phyloP scores from a whole-genome alignment of 1,140 invertebrate species.

The Drosophila bocqueti region DNA sequence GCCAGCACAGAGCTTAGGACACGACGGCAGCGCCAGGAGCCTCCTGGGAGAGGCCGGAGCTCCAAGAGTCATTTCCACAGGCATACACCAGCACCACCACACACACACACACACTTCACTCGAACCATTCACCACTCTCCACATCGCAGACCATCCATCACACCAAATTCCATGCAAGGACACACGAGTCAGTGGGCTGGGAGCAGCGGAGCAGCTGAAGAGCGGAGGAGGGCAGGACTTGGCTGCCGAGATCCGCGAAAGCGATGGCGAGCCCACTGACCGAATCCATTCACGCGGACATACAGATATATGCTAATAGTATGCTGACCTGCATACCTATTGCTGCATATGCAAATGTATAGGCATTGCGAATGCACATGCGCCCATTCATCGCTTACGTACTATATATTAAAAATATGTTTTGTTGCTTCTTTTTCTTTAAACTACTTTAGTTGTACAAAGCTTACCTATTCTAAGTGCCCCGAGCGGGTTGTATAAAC shows the following conservation, averaged over 20 bases:
- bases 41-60: conserved; percentile 21
- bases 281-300: conserved; percentile 26
- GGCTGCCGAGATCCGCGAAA: conserved; percentile 8
- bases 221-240: not conserved
- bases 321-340: conserved; percentile 38
- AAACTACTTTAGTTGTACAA: conserved; percentile 81
- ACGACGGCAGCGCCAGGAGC: conserved; percentile 44
- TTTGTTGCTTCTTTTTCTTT: conserved; percentile 80
- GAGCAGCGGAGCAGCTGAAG: not conserved
- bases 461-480: conserved; percentile 62
- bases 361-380: conserved; percentile 55
- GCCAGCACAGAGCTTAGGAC: conserved; percentile 71
- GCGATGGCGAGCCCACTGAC: not conserved
- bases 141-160: conserved; percentile 25
- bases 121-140: conserved; percentile 13
- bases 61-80: conserved; percentile 67
- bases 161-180: conserved; percentile 11
- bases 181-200: conserved; percentile 1
- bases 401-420: conserved; percentile 54
- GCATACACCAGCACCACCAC: conserved; percentile 22
- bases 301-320: conserved; percentile 36
- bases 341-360: conserved; percentile 58
- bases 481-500: conserved; percentile 64
- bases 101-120: conserved; percentile 18
- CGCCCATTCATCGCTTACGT: conserved; percentile 36